phyloP scores from a whole-genome alignment of 2,888 invertebrate species.

The Dryadula phaetusa region DNA sequence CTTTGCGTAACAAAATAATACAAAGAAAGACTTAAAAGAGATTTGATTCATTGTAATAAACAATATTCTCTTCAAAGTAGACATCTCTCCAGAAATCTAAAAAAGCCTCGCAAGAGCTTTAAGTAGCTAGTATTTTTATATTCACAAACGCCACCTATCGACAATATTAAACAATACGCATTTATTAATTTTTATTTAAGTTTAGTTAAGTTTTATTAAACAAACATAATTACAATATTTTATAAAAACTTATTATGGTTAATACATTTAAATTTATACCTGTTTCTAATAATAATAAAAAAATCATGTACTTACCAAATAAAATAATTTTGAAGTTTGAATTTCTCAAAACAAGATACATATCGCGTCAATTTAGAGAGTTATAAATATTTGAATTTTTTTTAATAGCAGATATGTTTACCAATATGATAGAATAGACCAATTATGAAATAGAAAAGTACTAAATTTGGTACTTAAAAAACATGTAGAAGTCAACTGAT shows the following conservation, averaged over 20 bases:
- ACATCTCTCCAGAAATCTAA: too few relatives aligned
- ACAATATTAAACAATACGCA: not conserved
- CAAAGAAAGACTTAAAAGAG: too few relatives aligned
- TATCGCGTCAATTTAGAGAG: not conserved
- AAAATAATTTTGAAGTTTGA: not conserved
- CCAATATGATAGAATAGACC: too few relatives aligned
- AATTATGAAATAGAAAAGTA: not conserved
- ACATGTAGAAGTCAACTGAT: not conserved
- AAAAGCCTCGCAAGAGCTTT: too few relatives aligned
- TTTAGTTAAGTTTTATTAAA: too few relatives aligned
- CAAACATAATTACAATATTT: too few relatives aligned
- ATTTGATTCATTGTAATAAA: too few relatives aligned
- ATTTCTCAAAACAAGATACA: not conserved
- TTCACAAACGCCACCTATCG: slow-evolving; percentile 1
- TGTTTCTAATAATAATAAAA: not conserved
- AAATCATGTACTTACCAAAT: not conserved
- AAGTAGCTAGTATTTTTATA: too few relatives aligned
- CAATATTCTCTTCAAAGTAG: too few relatives aligned
- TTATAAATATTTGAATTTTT: not conserved
- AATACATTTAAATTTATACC: not conserved
- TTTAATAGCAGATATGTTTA: not conserved
- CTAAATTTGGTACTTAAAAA: not conserved
- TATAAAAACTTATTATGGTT: not conserved
- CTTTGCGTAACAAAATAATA: too few relatives aligned
- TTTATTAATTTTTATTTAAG: not conserved